phyloP scores from a whole-genome alignment of 1,140 invertebrate genomes.

The Diachasma alloeum region DNA sequence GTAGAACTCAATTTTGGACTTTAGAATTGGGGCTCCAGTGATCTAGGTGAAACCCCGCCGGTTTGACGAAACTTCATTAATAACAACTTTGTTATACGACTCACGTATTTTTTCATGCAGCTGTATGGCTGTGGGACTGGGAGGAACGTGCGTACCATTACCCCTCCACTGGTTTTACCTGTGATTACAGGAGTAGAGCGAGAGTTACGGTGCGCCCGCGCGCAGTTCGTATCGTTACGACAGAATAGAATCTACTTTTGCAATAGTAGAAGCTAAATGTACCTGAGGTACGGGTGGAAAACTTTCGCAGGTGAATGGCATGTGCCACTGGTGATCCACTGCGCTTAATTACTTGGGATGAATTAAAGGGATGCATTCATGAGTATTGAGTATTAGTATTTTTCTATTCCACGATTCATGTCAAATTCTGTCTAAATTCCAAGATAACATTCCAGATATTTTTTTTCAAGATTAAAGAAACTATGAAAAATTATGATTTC shows the following conservation, averaged over 20 bases:
- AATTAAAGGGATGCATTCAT: background rate
- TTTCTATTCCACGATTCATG: too few species aligned
- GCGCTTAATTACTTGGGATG: background rate
- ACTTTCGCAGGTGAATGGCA: constrained; percentile 5
- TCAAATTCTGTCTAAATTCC: too few species aligned
- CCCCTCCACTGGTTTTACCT: background rate
- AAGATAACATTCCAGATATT: too few species aligned
- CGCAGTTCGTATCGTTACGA: constrained; percentile 2
- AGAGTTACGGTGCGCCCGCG: background rate
- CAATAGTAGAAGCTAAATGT: background rate
- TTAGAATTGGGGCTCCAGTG: too few species aligned
- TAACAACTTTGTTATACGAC: background rate
- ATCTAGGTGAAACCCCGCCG: too few species aligned
- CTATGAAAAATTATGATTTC: too few species aligned
- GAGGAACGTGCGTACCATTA: background rate
- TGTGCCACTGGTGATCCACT: constrained; percentile 1
- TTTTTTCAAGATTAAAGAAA: too few species aligned
- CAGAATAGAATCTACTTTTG: constrained; percentile 1
- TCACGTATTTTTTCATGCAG: background rate
- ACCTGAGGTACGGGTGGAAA: background rate
- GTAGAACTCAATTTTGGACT: too few species aligned
- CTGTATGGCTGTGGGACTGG: background rate
- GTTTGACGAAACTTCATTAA: too few species aligned
- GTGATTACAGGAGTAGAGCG: background rate
- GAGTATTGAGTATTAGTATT: background rate